These are phyloP conservation scores for Meiosimyza platycephala DNA, from an alignment of 2,888 invertebrate genomes.

Conservation along the genomic window DNA sequence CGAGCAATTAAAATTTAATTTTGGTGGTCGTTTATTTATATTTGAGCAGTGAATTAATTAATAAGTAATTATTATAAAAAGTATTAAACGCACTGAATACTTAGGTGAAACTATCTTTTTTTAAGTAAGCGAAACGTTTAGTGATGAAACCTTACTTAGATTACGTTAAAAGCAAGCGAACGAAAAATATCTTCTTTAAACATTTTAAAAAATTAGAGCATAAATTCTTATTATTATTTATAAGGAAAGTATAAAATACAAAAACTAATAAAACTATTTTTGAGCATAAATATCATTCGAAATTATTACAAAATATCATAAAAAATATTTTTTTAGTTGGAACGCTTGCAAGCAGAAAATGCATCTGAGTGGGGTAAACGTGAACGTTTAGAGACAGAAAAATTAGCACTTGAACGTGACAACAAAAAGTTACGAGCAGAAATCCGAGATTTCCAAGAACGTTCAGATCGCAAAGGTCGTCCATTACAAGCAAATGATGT, in stretches of 20 bases:
- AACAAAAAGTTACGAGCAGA: constrained; percentile 84
- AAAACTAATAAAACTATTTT: neutral
- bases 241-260: neutral
- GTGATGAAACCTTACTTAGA: no score
- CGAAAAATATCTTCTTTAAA: no score
- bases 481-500: constrained; percentile 74
- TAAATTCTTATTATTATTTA: no score
- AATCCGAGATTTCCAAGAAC: constrained; percentile 74
- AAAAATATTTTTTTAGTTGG: constrained; percentile 70
- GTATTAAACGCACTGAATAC: no score
- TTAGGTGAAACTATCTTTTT: no score
- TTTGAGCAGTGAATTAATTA: no score
- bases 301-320: neutral
- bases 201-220: no score
- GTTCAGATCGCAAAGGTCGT: constrained; percentile 75
- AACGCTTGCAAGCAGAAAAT: constrained; percentile 90
- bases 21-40: no score
- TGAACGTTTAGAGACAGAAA: constrained; percentile 90
- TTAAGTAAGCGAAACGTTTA: no score
- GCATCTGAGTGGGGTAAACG: constrained; percentile 94
- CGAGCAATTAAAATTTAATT: no score
- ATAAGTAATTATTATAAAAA: no score
- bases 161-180: no score
- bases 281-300: neutral
- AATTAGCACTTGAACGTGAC: constrained; percentile 86